phyloP scores from a whole-genome alignment of 2,113 vertebrate genomes.

The Corydoras maculifer region DNA sequence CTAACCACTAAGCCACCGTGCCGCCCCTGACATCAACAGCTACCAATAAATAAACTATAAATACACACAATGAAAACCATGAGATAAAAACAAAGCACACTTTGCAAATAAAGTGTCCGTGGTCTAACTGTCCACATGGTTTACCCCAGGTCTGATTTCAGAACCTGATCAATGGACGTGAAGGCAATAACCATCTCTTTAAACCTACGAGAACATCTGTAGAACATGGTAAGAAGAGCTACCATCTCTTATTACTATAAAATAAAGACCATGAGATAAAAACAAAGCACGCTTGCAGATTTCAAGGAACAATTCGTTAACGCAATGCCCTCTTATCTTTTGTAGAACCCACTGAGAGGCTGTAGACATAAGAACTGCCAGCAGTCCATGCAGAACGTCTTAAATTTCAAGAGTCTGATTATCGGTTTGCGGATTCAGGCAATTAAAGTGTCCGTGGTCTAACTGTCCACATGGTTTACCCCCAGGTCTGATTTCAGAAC shows the following conservation, averaged over 20 bases:
- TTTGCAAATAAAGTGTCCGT: constrained; percentile 10
- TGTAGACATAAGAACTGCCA: constrained; percentile 95
- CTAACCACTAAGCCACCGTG: too few relatives aligned
- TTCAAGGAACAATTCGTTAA: neutral
- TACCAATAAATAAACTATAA: too few relatives aligned
- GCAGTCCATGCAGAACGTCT: constrained; percentile 95
- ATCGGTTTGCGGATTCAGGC: constrained; percentile 28
- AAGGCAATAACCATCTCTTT: neutral
- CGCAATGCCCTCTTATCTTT: constrained; percentile 70
- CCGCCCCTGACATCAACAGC: too few relatives aligned
- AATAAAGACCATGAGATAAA: neutral
- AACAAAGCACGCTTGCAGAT: neutral
- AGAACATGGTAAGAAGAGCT: constrained; percentile 6
- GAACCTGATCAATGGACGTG: constrained; percentile 6
- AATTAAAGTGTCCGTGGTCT: constrained; percentile 8
- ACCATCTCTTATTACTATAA: neutral
- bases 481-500: constrained; percentile 2
- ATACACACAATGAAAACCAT: too few relatives aligned
- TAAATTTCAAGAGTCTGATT: constrained; percentile 67
- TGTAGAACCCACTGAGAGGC: constrained; percentile 85
- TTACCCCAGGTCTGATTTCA: neutral
- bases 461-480: neutral
- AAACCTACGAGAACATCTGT: neutral
- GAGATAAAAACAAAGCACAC: too few relatives aligned
- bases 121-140: neutral